Evolutionary conservation across 1,140 invertebrate genomes (phyloP).

Genomic region (Aricia agestis): DNA sequence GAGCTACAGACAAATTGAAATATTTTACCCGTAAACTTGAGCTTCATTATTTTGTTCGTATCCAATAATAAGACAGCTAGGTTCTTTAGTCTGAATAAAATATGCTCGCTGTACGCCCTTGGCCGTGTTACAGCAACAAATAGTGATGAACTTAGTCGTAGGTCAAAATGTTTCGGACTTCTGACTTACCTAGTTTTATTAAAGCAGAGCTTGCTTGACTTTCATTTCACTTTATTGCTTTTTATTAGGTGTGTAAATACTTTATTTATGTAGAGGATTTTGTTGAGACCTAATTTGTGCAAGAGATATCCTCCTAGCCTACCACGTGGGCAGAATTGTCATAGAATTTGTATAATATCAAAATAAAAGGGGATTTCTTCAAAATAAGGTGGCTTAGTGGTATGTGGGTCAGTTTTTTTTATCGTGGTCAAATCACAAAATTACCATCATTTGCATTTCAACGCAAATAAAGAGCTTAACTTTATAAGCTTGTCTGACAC

Average conservation of each 20-base stretch:
- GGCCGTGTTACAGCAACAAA: slow-evolving; percentile 4
- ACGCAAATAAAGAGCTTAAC: background rate
- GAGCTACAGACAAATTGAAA: background rate
- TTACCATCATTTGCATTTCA: background rate
- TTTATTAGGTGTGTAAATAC: background rate
- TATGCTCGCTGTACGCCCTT: background rate
- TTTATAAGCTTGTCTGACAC: background rate
- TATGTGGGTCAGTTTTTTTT: background rate
- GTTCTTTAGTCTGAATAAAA: slow-evolving; percentile 12
- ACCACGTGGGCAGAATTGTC: background rate
- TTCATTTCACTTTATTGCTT: background rate
- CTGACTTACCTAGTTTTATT: background rate
- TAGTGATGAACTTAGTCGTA: slow-evolving; percentile 12
- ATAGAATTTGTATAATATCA: background rate
- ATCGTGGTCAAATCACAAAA: background rate
- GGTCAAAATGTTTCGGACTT: slow-evolving; percentile 5
- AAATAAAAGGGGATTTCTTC: background rate
- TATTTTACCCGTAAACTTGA: background rate
- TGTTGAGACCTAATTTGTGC: background rate
- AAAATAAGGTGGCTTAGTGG: background rate
- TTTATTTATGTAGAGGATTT: background rate
- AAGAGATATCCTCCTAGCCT: too few species aligned
- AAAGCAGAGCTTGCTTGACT: background rate
- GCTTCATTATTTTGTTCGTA: background rate
- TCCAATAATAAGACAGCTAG: slow-evolving; percentile 6